phyloP scores from a whole-genome alignment of 2,888 invertebrate genomes.

The Chymomyza fuscimana region DNA sequence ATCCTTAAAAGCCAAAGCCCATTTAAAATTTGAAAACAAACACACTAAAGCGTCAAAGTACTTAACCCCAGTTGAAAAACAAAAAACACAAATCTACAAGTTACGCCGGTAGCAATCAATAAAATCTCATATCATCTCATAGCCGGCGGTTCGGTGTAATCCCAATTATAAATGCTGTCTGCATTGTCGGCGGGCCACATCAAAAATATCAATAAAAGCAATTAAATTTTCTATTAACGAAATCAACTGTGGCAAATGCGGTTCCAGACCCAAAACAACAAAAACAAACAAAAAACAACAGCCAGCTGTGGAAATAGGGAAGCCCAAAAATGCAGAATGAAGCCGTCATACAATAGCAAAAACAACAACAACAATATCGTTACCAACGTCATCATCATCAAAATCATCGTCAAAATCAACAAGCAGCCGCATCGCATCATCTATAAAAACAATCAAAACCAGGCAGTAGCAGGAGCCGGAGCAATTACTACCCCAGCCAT shows the following conservation, averaged over 20 bases:
- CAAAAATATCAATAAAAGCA: conserved; percentile 67
- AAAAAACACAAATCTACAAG: neutral
- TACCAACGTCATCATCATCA: conserved; percentile 45
- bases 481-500: neutral
- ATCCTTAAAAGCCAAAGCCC: neutral
- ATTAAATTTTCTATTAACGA: conserved; percentile 71
- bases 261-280: conserved; percentile 9
- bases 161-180: conserved; percentile 48
- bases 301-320: neutral
- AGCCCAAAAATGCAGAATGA: conserved; percentile 7
- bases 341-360: conserved; percentile 16
- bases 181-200: conserved; percentile 9
- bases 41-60: neutral
- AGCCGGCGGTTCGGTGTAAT: conserved; percentile 44
- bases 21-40: neutral
- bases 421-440: conserved; percentile 55
- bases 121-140: conserved; percentile 32
- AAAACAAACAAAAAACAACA: conserved; percentile 13
- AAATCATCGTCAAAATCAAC: conserved; percentile 53
- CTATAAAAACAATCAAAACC: conserved; percentile 65
- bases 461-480: conserved; percentile 46
- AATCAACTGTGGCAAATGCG: conserved; percentile 56
- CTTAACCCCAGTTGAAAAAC: no score
- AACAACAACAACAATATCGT: conserved; percentile 27
- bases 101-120: conserved; percentile 37